Conservation (phyloP, 2,113 vertebrate genomes). For the Cephalophus harveyi region DNA sequence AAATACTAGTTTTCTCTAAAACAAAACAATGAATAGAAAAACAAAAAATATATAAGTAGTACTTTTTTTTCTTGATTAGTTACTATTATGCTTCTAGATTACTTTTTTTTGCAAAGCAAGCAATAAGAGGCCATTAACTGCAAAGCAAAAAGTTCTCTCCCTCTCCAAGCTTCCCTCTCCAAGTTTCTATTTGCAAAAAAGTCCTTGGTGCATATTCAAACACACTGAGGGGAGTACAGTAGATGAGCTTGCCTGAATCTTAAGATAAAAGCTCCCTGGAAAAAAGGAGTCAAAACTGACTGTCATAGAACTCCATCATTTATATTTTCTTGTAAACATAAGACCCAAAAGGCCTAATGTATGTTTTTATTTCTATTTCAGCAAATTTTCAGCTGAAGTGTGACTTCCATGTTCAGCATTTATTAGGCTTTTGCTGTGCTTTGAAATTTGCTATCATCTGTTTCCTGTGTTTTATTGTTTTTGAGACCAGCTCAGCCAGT, state of each 20-base stretch:
- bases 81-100: neutral
- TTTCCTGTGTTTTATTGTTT: constrained; percentile 49
- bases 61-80: neutral
- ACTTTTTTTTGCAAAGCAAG: neutral
- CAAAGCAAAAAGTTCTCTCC: neutral
- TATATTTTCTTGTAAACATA: neutral
- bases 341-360: neutral
- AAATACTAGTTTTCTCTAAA: constrained; percentile 20
- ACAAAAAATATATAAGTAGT: neutral
- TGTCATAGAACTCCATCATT: neutral
- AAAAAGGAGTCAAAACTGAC: constrained; percentile 14
- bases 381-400: constrained; percentile 55
- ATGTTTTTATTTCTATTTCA: constrained; percentile 56
- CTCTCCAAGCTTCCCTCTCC: neutral
- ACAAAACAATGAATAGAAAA: neutral
- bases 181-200: constrained; percentile 1
- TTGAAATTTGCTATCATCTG: constrained; percentile 41
- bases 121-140: neutral
- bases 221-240: neutral
- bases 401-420: constrained; percentile 51
- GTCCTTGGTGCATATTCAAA: neutral
- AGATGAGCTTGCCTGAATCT: neutral
- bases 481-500: constrained; percentile 31
- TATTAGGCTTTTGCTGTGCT: constrained; percentile 60
- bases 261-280: constrained; percentile 37